These are phyloP conservation scores for Trachelus troglodyta DNA, from an alignment of 2,888 invertebrate species.

Conservation along the genomic window DNA sequence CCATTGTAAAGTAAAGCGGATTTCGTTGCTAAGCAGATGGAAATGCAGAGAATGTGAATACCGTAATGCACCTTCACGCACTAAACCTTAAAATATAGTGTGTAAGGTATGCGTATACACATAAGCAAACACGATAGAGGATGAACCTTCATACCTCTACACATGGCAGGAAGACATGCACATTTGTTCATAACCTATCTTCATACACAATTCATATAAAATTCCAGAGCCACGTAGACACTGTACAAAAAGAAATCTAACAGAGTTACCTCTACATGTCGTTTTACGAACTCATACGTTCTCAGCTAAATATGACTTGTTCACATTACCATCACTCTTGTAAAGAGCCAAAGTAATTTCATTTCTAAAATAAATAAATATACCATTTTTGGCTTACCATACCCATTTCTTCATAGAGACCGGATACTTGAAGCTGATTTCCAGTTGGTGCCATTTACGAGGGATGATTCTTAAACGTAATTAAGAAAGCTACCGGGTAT, in stretches of 20 bases:
- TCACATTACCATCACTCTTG: conserved; percentile 22
- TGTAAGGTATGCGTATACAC: background rate
- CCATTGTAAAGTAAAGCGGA: conserved; percentile 59
- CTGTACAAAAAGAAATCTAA: background rate
- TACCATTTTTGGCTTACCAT: background rate
- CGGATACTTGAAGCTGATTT: background rate
- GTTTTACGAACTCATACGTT: conserved; percentile 44
- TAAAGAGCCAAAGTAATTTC: background rate
- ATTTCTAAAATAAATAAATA: background rate
- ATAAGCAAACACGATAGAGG: background rate
- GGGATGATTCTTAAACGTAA: background rate
- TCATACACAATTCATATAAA: background rate
- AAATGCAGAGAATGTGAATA: conserved; percentile 53
- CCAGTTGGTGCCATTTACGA: background rate
- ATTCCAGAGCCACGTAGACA: background rate
- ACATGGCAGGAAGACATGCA: background rate
- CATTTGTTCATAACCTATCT: background rate
- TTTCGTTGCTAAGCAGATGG: conserved; percentile 60
- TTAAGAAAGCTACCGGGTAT: background rate
- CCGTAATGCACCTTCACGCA: conserved; percentile 50
- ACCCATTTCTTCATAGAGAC: background rate
- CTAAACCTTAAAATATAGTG: conserved; percentile 18
- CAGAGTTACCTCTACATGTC: conserved; percentile 1
- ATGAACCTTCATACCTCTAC: background rate
- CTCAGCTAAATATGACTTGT: conserved; percentile 43